These are phyloP conservation scores for Molossus molossus DNA, from an alignment of 2,797 vertebrate genomes.

Conservation along the genomic window DNA sequence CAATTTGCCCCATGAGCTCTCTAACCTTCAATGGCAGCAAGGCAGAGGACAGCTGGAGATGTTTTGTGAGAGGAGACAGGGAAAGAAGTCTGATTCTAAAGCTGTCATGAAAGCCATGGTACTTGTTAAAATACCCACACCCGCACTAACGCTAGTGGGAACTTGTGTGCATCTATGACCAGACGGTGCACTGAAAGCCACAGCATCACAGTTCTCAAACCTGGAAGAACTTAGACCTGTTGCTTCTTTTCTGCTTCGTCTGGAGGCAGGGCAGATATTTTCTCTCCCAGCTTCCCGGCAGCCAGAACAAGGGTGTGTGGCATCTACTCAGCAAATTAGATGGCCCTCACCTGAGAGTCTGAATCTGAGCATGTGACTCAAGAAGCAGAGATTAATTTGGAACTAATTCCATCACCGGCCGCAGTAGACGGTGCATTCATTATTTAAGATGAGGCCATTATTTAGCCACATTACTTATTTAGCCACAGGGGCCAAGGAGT, in stretches of 20 bases:
- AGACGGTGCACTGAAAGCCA: neutral
- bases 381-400: slow-evolving; percentile 60
- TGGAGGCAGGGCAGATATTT: neutral
- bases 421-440: neutral
- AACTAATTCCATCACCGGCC: slow-evolving; percentile 18
- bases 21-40: neutral
- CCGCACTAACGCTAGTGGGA: neutral
- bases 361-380: slow-evolving; percentile 29
- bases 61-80: slow-evolving; percentile 46
- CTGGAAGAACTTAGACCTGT: slow-evolving; percentile 32
- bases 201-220: neutral
- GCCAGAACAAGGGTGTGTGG: neutral
- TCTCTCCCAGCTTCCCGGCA: neutral
- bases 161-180: neutral
- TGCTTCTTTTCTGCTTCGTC: slow-evolving; percentile 11
- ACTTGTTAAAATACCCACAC: slow-evolving; percentile 11
- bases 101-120: neutral
- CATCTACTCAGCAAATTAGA: neutral
- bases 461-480: neutral
- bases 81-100: slow-evolving; percentile 14
- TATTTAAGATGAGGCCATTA: neutral
- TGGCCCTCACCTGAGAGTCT: neutral
- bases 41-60: neutral
- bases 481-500: neutral
- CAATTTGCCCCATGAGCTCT: neutral